Evolutionary conservation across 2,113 vertebrate species (phyloP).

Genomic region (Tiliqua scincoides): DNA sequence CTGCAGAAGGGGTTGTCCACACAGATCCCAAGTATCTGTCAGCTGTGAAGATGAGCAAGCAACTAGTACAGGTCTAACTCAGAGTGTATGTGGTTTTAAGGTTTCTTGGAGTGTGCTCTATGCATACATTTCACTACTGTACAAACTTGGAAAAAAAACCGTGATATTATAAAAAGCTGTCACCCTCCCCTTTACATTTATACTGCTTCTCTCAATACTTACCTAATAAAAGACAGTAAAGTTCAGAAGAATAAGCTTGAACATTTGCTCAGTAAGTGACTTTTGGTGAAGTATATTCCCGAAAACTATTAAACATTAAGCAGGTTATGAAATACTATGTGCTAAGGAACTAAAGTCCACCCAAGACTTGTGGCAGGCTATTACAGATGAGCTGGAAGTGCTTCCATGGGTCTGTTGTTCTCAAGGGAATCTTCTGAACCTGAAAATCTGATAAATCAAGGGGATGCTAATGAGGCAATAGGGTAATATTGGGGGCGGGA

Average conservation of each 20-base stretch:
- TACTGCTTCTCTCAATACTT: background rate
- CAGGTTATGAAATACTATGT: background rate
- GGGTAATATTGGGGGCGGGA: background rate
- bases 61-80: background rate
- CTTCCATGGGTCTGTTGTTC: background rate
- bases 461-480: slow-evolving; percentile 21
- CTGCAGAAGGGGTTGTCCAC: background rate
- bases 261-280: slow-evolving; percentile 9
- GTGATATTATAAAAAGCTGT: no score
- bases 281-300: background rate
- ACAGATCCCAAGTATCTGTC: background rate
- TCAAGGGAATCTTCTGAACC: slow-evolving; percentile 19
- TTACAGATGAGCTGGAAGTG: background rate
- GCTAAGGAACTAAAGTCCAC: background rate
- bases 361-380: background rate
- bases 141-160: background rate
- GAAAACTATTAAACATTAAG: background rate
- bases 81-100: background rate
- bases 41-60: background rate
- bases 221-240: background rate
- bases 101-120: background rate
- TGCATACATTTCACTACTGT: background rate
- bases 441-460: slow-evolving; percentile 37
- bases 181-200: background rate
- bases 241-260: background rate